These are phyloP conservation scores for Chrysemys picta DNA, from an alignment of 2,113 vertebrate species.

Conservation along the genomic window DNA sequence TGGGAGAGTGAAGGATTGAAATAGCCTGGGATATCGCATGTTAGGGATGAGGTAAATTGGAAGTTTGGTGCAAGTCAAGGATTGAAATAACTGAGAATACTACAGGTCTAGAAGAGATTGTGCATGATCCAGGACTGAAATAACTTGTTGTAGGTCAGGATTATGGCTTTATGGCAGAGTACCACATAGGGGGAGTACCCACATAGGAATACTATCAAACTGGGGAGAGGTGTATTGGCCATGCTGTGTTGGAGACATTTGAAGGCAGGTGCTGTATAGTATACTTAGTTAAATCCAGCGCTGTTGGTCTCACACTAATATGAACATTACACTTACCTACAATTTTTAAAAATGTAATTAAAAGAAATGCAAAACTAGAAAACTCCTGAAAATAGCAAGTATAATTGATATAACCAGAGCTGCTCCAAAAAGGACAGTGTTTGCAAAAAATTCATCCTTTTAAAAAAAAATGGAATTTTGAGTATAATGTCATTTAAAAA, in stretches of 20 bases:
- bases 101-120: not conserved
- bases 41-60: not conserved
- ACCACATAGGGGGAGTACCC: not conserved
- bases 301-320: not conserved
- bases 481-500: not conserved
- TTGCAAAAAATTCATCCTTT: not conserved
- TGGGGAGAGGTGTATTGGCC: not conserved
- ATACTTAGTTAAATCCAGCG: not conserved
- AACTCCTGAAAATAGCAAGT: not conserved
- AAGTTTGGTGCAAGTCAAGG: not conserved
- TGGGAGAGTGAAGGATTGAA: not conserved
- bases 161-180: not conserved
- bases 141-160: not conserved
- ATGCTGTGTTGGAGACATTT: not conserved
- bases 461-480: not conserved
- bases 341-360: not conserved
- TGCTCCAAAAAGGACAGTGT: not conserved
- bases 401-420: not conserved
- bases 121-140: not conserved
- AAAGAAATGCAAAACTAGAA: not conserved
- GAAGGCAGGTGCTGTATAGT: not conserved
- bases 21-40: not conserved
- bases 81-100: not conserved
- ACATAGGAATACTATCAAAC: not conserved
- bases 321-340: not conserved